Base-by-base conservation (phyloP, 2,888 invertebrate species). In the Epiblema foenella region DNA sequence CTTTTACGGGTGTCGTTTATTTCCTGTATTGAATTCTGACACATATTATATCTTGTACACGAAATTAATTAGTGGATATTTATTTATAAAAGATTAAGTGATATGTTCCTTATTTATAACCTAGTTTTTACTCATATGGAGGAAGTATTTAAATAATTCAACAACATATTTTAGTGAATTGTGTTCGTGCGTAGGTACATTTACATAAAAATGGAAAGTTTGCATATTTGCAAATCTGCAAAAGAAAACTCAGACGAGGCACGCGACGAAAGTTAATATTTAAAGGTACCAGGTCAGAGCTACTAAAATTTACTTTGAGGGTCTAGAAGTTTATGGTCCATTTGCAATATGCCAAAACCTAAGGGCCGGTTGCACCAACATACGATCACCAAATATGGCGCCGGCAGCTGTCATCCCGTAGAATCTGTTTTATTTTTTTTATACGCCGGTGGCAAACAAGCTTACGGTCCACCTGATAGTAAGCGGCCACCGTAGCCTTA, bases 1-100 rank as follows among this genome's bases (percentile, higher is more conserved):
- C 69, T 76, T 83, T 83, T 84, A 81, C 83, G 76, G 78, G 77
- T 72, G 77, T 74, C 75, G 75, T 79, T 77, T 78, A 77, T 77
- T 73, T 73, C 37, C 54, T 59, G 71, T 74, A 72, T 69, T 71
- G 59, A 33, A 63, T 63, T 18, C 49, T 77, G 74, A 59, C 37
- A 74, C 46, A 72, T 73, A 71, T 75, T 51, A 46, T 63, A 70
- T 70, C 75, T 75, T 76, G 29, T 56, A 75, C 73, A 57, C 52
- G 54, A 62, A 18, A 68, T 18, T 46, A 37, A 78, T 73, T 73
- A 70, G 74, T 72, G 54, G 7, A 20, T 58, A 7, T 49, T 42
- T 58, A n/a, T 46, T n/a, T 46, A 46, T 46, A 8, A 7, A 46
- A 46, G 15, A 15, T 7, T 46, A 46, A 46, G 46, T 46, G 46